These are phyloP conservation scores for Sycobia sp. DNA, from an alignment of 1,140 invertebrate genomes.

Conservation along the genomic window DNA sequence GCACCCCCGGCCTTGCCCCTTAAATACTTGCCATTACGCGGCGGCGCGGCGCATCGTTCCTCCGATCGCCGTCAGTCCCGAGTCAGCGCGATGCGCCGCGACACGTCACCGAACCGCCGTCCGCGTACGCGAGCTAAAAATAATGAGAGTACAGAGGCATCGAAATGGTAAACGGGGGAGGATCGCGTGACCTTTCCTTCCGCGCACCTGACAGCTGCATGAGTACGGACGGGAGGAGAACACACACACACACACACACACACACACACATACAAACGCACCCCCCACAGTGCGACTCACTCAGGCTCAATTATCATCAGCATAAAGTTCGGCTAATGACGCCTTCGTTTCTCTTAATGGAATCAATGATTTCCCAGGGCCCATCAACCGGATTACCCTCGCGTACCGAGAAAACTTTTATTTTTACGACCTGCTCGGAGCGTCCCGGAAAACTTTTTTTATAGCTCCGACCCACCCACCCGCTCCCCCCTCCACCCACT, in stretches of 20 bases:
- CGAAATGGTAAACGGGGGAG: not conserved
- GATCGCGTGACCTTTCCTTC: slow-evolving; percentile 20
- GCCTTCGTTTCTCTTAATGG: slow-evolving; percentile 19
- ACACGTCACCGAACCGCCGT: not conserved
- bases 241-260: too few relatives aligned
- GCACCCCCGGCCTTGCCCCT: too few relatives aligned
- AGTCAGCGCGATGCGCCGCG: not conserved
- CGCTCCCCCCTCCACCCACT: too few relatives aligned
- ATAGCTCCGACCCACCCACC: too few relatives aligned
- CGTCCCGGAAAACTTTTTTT: slow-evolving; percentile 21
- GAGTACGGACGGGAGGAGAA: too few relatives aligned
- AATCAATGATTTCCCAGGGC: slow-evolving; percentile 7
- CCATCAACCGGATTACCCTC: too few relatives aligned
- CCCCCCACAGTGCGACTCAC: too few relatives aligned
- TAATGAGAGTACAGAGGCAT: slow-evolving; percentile 23
- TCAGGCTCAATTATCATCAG: slow-evolving; percentile 31
- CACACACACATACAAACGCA: too few relatives aligned
- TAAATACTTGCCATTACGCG: too few relatives aligned
- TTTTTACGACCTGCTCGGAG: slow-evolving; percentile 16
- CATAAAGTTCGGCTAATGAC: slow-evolving; percentile 29
- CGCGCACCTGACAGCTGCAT: too few relatives aligned
- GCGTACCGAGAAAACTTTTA: slow-evolving; percentile 19
- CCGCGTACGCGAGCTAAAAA: too few relatives aligned
- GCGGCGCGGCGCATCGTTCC: slow-evolving; percentile 6
- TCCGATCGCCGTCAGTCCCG: not conserved